phyloP scores from a whole-genome alignment of 1,140 invertebrate species.

The Zaprionus ghesquierei region DNA sequence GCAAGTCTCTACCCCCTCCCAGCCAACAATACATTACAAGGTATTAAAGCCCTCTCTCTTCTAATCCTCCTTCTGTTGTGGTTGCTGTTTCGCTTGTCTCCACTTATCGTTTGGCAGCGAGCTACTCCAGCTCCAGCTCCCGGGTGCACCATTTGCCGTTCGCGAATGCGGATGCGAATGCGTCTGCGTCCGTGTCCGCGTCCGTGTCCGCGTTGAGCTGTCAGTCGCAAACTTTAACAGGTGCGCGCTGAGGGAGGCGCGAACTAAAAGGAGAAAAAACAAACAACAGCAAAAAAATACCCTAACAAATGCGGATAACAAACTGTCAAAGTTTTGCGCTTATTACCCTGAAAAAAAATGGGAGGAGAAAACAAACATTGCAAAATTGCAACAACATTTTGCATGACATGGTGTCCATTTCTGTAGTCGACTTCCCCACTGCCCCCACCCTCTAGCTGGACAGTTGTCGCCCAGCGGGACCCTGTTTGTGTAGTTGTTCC shows the following conservation, averaged over 20 bases:
- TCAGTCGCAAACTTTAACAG: constrained; percentile 66
- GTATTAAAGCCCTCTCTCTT: background rate
- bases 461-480: constrained; percentile 37
- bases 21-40: background rate
- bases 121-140: constrained; percentile 31
- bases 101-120: constrained; percentile 48
- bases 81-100: constrained; percentile 35
- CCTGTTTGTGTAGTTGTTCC: constrained; percentile 5
- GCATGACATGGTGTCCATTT: constrained; percentile 52
- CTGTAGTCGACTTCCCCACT: background rate
- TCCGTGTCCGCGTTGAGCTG: constrained; percentile 33
- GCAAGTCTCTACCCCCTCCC: too few relatives aligned
- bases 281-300: constrained; percentile 41
- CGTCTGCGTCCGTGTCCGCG: constrained; percentile 4
- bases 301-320: constrained; percentile 76
- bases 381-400: constrained; percentile 37
- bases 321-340: constrained; percentile 78
- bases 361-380: constrained; percentile 9
- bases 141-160: constrained; percentile 63
- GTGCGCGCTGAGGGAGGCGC: constrained; percentile 59
- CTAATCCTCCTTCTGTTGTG: background rate
- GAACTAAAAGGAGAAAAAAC: constrained; percentile 20
- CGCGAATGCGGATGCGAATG: constrained; percentile 8
- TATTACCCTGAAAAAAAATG: constrained; percentile 59
- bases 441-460: background rate